These are phyloP conservation scores for Drosophila nigritarsus DNA, from an alignment of 2,888 invertebrate species.

Conservation along the genomic window DNA sequence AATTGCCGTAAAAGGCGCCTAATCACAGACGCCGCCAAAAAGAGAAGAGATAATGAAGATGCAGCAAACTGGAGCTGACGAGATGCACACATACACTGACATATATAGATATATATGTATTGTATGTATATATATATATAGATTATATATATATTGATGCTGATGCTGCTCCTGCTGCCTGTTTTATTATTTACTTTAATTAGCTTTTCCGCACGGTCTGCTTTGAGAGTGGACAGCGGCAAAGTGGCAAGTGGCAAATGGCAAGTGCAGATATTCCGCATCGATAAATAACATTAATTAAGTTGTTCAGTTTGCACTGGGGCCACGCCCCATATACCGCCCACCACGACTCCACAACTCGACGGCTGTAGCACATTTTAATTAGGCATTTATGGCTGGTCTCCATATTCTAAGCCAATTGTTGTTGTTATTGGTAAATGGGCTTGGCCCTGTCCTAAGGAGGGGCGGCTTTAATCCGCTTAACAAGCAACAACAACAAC, in stretches of 20 bases:
- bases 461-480: constrained; percentile 58
- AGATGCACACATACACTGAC: constrained; percentile 18
- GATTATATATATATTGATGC: not conserved
- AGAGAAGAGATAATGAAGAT: constrained; percentile 15
- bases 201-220: constrained; percentile 73
- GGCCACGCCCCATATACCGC: constrained; percentile 57
- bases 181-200: constrained; percentile 76
- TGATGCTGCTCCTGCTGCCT: constrained; percentile 13
- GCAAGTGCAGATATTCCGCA: constrained; percentile 67
- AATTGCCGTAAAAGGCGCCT: constrained; percentile 61
- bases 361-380: constrained; percentile 56
- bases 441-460: not conserved
- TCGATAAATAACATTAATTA: constrained; percentile 80
- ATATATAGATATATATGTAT: not conserved
- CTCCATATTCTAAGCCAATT: constrained; percentile 45
- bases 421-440: constrained; percentile 12
- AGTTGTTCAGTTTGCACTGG: constrained; percentile 63
- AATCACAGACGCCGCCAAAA: constrained; percentile 70
- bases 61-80: constrained; percentile 8
- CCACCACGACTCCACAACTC: constrained; percentile 24
- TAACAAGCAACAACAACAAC: constrained; percentile 24
- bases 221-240: constrained; percentile 13
- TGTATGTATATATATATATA: not conserved
- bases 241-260: constrained; percentile 17
- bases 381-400: constrained; percentile 68